phyloP scores from a whole-genome alignment of 2,888 invertebrate species.

The Megalurothrips usitatus region DNA sequence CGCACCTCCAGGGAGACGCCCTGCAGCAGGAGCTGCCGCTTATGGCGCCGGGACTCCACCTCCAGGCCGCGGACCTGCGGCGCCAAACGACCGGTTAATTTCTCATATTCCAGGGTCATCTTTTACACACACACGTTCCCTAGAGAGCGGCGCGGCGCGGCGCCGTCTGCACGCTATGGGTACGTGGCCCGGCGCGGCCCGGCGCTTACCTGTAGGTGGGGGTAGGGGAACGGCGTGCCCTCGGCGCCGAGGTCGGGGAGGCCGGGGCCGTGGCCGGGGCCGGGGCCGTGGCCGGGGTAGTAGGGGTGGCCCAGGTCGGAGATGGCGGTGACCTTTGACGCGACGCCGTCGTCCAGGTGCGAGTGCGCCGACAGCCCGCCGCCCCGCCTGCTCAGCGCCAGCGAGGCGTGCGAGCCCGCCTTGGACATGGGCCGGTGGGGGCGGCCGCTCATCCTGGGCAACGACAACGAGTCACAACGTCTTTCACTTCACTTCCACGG shows the following conservation, averaged over 20 bases:
- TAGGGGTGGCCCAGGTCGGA: slow-evolving; percentile 29
- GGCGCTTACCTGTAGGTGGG: slow-evolving; percentile 58
- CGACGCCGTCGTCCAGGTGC: slow-evolving; percentile 12
- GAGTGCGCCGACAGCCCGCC: slow-evolving; percentile 20
- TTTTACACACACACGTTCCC: neutral
- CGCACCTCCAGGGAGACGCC: slow-evolving; percentile 82
- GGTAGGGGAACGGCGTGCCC: slow-evolving; percentile 47
- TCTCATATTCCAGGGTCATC: slow-evolving; percentile 5
- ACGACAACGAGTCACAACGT: neutral
- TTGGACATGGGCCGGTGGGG: slow-evolving; percentile 48
- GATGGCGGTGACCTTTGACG: slow-evolving; percentile 25
- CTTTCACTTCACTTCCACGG: too few relatives aligned
- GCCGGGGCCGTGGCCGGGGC: neutral
- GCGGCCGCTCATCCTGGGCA: neutral
- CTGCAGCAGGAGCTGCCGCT: slow-evolving; percentile 56
- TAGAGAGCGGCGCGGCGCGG: neutral
- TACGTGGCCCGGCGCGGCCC: neutral
- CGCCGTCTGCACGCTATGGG: neutral
- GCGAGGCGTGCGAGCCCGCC: slow-evolving; percentile 60
- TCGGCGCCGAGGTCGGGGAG: slow-evolving; percentile 12
- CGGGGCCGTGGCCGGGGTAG: slow-evolving; percentile 27
- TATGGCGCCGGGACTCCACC: slow-evolving; percentile 56
- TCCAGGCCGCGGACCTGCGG: slow-evolving; percentile 58
- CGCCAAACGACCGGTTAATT: slow-evolving; percentile 28
- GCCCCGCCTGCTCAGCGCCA: slow-evolving; percentile 40